These are phyloP conservation scores for Meghimatium bilineatum DNA, from an alignment of 2,888 invertebrate species.

Conservation along the genomic window DNA sequence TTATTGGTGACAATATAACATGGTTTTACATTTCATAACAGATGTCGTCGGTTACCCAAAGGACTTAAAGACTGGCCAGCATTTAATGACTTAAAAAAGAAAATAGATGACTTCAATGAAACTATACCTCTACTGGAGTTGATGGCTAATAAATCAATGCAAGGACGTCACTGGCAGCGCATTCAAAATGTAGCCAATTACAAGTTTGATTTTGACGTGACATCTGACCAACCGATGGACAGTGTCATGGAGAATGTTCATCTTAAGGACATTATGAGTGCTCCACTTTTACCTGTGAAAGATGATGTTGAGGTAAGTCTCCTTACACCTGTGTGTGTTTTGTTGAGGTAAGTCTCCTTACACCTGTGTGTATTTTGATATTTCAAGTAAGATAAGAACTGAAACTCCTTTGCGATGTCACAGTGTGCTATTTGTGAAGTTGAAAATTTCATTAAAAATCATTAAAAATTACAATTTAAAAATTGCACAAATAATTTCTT, in stretches of 20 bases:
- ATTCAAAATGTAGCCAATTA: constrained; percentile 82
- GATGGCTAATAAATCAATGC: constrained; percentile 92
- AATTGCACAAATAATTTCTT: too few relatives aligned
- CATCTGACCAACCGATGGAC: constrained; percentile 48
- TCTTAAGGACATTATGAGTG: constrained; percentile 88
- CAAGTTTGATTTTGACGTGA: constrained; percentile 85
- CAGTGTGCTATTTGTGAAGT: too few relatives aligned
- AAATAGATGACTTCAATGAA: constrained; percentile 93
- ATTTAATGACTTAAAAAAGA: constrained; percentile 88
- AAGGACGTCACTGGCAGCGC: constrained; percentile 87
- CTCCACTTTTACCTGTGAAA: constrained; percentile 87
- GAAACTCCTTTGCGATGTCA: too few relatives aligned
- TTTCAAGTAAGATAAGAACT: too few relatives aligned
- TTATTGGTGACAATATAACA: not conserved
- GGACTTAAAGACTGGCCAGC: constrained; percentile 93
- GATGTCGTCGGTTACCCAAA: constrained; percentile 89
- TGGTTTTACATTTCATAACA: constrained; percentile 39
- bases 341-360: constrained; percentile 82
- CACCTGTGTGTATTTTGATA: too few relatives aligned
- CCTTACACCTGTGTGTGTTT: too few relatives aligned
- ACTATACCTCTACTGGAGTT: constrained; percentile 89
- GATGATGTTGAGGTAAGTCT: constrained; percentile 87
- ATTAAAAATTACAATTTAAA: too few relatives aligned
- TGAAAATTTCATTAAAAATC: too few relatives aligned
- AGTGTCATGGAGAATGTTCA: constrained; percentile 84